These are phyloP conservation scores for Ascidia mentula DNA, from an alignment of 23 tunicate genomes.

Conservation along the genomic window DNA sequence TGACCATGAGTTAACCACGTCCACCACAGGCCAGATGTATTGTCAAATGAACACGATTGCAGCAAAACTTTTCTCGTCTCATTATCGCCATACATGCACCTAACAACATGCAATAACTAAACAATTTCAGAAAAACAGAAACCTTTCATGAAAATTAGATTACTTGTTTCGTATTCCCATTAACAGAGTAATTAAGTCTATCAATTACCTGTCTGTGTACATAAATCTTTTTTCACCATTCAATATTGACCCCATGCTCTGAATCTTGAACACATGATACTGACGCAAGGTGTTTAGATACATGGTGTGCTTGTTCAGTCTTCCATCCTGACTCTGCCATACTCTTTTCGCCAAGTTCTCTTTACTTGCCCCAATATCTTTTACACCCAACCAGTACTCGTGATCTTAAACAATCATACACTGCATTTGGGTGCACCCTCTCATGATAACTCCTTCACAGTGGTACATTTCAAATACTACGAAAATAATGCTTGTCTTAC, in stretches of 20 bases:
- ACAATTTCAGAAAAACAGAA: not conserved
- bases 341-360: conserved; percentile 7
- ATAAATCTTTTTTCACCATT: conserved; percentile 6
- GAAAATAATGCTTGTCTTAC: conserved; percentile 23
- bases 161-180: not conserved
- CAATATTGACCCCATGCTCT: conserved; percentile 14
- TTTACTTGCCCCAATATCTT: conserved; percentile 27
- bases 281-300: conserved; percentile 24
- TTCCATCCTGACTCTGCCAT: conserved; percentile 33
- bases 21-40: conserved; percentile 46
- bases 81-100: conserved; percentile 70
- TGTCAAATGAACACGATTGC: conserved; percentile 59
- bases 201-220: conserved; percentile 40
- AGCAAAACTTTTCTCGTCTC: conserved; percentile 25
- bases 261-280: conserved; percentile 35
- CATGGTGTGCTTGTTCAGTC: not conserved
- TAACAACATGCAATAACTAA: conserved; percentile 1
- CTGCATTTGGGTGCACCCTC: no score
- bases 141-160: not conserved
- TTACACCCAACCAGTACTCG: conserved; percentile 57
- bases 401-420: conserved; percentile 5
- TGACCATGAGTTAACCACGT: conserved; percentile 65
- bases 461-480: no score
- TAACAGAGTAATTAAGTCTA: not conserved
- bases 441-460: no score